Percentiles rank a stretch among this genome's conserved stretches.
phyloP scores from a whole-genome alignment of 2,797 vertebrate species.

The Cuculus canorus region DNA sequence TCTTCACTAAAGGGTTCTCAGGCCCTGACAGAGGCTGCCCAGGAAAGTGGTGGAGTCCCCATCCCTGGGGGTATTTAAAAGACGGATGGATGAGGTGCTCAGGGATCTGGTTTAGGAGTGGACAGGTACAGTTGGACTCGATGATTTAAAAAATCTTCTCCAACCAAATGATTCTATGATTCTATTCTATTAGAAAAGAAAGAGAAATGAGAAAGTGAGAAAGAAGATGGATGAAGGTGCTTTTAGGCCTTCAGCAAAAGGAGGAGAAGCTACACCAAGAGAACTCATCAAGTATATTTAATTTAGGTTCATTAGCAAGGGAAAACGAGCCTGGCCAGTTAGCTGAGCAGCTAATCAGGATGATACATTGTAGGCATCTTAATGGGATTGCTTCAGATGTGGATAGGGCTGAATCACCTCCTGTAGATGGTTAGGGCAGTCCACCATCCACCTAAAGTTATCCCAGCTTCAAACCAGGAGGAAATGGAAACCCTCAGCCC shows the following conservation, averaged over 20 bases:
- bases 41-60: no score
- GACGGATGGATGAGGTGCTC: no score
- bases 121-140: no score
- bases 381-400: background rate
- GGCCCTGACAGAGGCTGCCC: no score
- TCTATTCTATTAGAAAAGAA: no score
- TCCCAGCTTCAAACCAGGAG: background rate
- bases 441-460: background rate
- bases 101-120: no score
- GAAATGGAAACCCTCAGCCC: background rate
- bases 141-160: no score
- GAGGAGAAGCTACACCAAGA: background rate
- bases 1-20: no score
- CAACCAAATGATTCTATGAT: no score
- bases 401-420: background rate
- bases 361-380: accelerated
- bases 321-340: background rate
- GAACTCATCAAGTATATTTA: background rate
- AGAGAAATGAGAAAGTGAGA: no score
- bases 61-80: no score
- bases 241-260: background rate
- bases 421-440: background rate
- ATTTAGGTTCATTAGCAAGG: background rate
- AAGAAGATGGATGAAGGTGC: background rate
- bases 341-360: background rate